These are phyloP conservation scores for Scortum barcoo DNA, from an alignment of 2,113 vertebrate species.

Conservation along the genomic window DNA sequence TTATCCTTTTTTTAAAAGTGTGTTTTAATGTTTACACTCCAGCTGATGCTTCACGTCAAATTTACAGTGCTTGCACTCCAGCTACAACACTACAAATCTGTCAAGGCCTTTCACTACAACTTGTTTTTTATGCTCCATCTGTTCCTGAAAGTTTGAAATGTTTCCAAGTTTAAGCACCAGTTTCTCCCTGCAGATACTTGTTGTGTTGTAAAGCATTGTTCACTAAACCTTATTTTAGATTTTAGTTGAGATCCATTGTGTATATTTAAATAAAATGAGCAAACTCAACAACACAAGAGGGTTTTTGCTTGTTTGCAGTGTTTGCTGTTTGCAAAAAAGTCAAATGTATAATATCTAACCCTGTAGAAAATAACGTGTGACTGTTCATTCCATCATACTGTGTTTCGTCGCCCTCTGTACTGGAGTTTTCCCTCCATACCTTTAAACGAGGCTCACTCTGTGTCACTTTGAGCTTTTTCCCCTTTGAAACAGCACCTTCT, in stretches of 20 bases:
- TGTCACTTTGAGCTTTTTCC: background rate
- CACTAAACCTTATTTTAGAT: background rate
- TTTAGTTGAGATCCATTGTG: background rate
- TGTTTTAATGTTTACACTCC: too few relatives aligned
- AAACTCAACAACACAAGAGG: background rate
- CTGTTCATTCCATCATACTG: conserved; percentile 30
- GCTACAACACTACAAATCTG: too few relatives aligned
- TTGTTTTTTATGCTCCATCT: background rate
- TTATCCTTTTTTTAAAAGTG: too few relatives aligned
- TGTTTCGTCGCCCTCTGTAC: background rate
- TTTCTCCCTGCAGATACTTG: background rate
- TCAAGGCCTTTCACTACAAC: background rate
- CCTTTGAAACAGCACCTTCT: conserved; percentile 71
- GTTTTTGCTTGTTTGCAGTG: background rate
- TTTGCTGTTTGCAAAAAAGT: background rate
- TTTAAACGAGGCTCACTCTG: background rate
- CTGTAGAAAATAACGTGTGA: background rate
- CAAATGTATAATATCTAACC: background rate
- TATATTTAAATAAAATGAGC: background rate
- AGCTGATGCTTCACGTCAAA: too few relatives aligned
- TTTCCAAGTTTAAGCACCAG: background rate
- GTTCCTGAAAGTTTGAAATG: background rate
- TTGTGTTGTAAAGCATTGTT: background rate
- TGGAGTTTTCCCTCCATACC: background rate
- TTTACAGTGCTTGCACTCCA: too few relatives aligned